A percentile compares a stretch with the other conserved stretches of the same genome.
These are phyloP conservation scores for Adelosebastes latens DNA, from an alignment of 2,797 vertebrate genomes.

Conservation along the genomic window DNA sequence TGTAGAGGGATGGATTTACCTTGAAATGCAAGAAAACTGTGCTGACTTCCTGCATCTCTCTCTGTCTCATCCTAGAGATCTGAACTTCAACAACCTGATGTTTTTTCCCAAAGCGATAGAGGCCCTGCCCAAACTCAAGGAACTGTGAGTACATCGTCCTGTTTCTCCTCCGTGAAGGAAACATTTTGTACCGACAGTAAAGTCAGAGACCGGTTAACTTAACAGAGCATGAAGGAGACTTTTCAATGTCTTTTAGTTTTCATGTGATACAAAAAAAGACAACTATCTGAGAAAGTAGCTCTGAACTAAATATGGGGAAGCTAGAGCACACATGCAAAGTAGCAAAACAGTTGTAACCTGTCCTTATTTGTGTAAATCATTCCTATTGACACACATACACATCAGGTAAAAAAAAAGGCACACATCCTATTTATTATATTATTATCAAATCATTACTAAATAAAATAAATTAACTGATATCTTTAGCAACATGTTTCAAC, in stretches of 20 bases:
- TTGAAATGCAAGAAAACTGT: background rate
- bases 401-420: background rate
- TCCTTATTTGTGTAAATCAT: background rate
- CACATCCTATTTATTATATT: background rate
- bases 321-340: background rate
- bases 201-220: background rate
- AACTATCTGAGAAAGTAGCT: background rate
- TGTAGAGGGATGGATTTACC: background rate
- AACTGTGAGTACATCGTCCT: constrained; percentile 89
- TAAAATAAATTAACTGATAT: background rate
- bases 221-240: background rate
- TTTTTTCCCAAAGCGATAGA: constrained; percentile 95
- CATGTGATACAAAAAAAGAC: background rate
- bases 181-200: background rate
- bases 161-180: background rate
- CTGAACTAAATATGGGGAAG: background rate
- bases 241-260: background rate
- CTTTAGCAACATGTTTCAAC: background rate
- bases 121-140: constrained; percentile 93
- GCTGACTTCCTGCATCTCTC: constrained; percentile 44
- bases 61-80: constrained; percentile 86
- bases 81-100: constrained; percentile 96
- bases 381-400: background rate
- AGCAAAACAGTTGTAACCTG: background rate
- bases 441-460: background rate